Conservation (phyloP, 1,140 invertebrate species). For the Philotrypesis tridentata region DNA sequence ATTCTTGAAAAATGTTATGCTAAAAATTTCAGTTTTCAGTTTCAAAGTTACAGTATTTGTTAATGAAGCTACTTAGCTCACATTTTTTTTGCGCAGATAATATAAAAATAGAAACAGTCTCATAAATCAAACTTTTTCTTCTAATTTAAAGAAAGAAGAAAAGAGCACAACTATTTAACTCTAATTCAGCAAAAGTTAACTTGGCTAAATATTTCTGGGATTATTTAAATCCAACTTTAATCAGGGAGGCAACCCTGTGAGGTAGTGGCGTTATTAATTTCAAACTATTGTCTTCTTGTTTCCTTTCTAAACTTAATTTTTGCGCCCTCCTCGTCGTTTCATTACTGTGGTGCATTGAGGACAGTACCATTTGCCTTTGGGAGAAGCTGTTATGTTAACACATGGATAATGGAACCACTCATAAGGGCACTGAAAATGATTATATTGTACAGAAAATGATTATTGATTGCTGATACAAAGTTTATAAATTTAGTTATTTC, state of each 20-base stretch:
- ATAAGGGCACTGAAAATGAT: constrained; percentile 86
- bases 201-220: not conserved
- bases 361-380: constrained; percentile 99
- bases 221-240: not conserved
- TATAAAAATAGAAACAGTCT: not conserved
- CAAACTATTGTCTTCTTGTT: not conserved
- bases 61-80: too few species aligned
- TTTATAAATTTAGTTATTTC: not conserved
- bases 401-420: constrained; percentile 99
- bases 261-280: constrained; percentile 23
- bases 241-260: constrained; percentile 6
- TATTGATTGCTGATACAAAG: not conserved
- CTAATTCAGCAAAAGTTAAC: not conserved
- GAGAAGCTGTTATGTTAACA: constrained; percentile 95
- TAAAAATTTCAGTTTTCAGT: too few species aligned
- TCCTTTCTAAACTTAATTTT: constrained; percentile 74
- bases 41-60: too few species aligned
- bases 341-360: constrained; percentile 94
- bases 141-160: not conserved
- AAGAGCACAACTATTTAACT: not conserved
- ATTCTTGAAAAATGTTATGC: too few species aligned
- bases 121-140: not conserved
- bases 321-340: constrained; percentile 86
- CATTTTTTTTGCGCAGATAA: not conserved
- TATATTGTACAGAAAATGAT: too few species aligned